phyloP scores from a whole-genome alignment of 2,113 vertebrate species.

The Loxodonta africana region DNA sequence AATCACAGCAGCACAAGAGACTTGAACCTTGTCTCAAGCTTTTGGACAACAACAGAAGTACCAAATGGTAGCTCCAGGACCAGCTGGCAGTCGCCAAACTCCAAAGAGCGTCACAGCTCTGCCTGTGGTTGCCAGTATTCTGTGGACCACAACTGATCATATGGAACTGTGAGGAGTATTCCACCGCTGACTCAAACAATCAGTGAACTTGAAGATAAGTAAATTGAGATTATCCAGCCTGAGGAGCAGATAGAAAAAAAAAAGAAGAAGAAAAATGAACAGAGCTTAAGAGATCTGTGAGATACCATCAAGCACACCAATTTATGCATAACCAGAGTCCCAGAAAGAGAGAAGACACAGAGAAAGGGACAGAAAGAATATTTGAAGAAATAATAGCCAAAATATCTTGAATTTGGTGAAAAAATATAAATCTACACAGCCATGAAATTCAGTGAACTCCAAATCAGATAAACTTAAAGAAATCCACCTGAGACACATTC shows the following conservation, averaged over 20 bases:
- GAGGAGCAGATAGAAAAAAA: too few relatives aligned
- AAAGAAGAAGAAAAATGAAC: not conserved
- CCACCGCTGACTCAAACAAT: not conserved
- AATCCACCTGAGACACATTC: not conserved
- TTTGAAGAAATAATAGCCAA: not conserved
- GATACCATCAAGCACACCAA: not conserved
- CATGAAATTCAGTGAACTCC: not conserved
- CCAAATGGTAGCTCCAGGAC: not conserved
- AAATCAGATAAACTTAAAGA: not conserved
- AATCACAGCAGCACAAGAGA: too few relatives aligned
- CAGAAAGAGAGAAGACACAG: not conserved
- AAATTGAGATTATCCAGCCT: not conserved
- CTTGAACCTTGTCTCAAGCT: not conserved
- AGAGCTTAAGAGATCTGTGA: not conserved
- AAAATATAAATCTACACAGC: too few relatives aligned
- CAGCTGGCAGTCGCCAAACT: not conserved
- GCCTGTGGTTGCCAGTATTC: not conserved
- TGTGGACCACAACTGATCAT: not conserved
- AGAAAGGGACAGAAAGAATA: not conserved
- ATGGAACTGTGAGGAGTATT: not conserved
- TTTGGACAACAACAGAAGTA: not conserved
- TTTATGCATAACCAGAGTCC: not conserved
- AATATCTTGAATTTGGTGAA: not conserved
- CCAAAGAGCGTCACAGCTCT: not conserved
- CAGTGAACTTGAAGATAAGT: not conserved